A percentile compares a stretch with the other conserved stretches of the same genome.
These are phyloP conservation scores for Timema cristinae DNA, from an alignment of 2,888 invertebrate genomes.

Conservation along the genomic window DNA sequence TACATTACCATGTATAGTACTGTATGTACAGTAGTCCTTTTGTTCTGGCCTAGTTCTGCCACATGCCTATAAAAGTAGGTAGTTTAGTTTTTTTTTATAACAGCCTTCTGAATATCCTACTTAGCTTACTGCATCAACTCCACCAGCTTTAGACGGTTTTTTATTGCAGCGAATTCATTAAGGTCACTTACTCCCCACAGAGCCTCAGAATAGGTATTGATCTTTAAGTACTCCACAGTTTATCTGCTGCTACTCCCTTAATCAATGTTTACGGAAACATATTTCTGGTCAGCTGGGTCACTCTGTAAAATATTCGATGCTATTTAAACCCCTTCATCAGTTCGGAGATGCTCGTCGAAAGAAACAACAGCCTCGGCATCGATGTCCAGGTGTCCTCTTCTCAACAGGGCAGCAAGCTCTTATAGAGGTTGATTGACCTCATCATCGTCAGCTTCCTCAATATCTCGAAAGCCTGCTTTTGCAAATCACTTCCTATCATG, in stretches of 20 bases:
- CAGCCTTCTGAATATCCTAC: background rate
- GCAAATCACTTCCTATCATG: background rate
- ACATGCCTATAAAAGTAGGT: background rate
- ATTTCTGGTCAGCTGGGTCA: background rate
- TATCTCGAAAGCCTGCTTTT: background rate
- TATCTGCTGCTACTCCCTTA: background rate
- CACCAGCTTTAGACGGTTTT: constrained; percentile 1
- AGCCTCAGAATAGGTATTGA: background rate
- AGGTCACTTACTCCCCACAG: background rate
- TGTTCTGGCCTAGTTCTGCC: background rate
- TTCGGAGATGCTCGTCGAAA: background rate
- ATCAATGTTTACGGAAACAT: background rate
- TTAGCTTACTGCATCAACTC: background rate
- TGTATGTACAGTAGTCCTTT: background rate
- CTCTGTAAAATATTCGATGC: background rate
- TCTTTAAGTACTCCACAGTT: background rate
- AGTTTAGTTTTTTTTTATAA: background rate
- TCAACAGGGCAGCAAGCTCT: background rate
- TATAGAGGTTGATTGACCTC: background rate
- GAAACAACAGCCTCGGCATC: background rate
- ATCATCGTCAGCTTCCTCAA: background rate
- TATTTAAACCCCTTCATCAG: background rate
- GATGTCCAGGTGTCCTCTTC: background rate
- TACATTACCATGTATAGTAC: too few relatives aligned
- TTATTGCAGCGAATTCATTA: background rate